These are phyloP conservation scores for Zaprionus ornatus DNA, from an alignment of 1,140 invertebrate species.

Conservation along the genomic window DNA sequence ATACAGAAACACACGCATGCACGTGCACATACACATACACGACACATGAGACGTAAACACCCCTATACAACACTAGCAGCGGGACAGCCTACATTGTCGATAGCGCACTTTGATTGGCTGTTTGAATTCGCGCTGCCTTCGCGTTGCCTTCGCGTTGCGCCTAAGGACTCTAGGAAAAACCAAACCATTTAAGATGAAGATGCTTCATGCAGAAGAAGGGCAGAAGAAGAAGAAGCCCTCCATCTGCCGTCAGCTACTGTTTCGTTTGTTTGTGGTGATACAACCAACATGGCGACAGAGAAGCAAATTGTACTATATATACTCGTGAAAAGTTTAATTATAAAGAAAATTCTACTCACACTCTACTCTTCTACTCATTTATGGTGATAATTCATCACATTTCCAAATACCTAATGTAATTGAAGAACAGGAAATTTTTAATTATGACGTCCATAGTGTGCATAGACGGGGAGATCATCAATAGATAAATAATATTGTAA, in stretches of 20 bases:
- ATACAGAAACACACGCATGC: not conserved
- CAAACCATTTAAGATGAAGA: conserved; percentile 8
- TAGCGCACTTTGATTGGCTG: conserved; percentile 60
- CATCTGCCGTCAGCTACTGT: not conserved
- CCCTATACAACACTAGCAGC: conserved; percentile 12
- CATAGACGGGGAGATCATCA: no score
- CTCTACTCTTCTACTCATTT: no score
- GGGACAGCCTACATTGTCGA: conserved; percentile 37
- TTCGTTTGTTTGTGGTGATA: not conserved
- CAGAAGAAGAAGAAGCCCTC: not conserved
- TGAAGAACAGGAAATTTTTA: no score
- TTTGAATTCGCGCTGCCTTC: conserved; percentile 49
- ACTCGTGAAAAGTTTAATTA: not conserved
- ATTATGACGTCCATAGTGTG: no score
- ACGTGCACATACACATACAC: conserved; percentile 4
- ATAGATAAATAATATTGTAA: no score
- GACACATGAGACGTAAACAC: conserved; percentile 16
- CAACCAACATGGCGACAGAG: not conserved
- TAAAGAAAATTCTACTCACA: not conserved
- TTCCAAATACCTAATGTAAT: no score
- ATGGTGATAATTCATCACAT: no score
- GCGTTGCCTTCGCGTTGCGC: conserved; percentile 28
- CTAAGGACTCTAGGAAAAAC: conserved; percentile 13
- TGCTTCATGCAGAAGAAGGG: conserved; percentile 1
- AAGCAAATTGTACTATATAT: not conserved